phyloP scores from a whole-genome alignment of 53 echinoderm and acorn worm genomes.

The Temnopleurus reevesii region DNA sequence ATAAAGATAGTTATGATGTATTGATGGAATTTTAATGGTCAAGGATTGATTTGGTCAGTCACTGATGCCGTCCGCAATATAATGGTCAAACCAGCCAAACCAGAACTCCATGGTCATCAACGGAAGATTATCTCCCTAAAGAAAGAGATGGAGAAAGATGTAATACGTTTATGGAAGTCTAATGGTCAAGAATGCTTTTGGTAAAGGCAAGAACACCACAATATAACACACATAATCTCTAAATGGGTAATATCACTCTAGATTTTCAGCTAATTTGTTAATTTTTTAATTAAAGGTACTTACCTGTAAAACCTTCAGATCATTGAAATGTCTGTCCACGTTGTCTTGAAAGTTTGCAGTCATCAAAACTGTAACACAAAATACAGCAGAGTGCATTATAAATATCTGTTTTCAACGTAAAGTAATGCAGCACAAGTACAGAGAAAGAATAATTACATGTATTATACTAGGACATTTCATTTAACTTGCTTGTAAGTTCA shows the following conservation, averaged over 20 bases:
- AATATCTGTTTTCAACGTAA: too few species aligned
- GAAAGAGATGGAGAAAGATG: not conserved
- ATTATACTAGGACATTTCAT: too few species aligned
- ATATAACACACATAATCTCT: too few species aligned
- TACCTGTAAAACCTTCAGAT: slow-evolving; percentile 77
- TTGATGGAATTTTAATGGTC: slow-evolving; percentile 79
- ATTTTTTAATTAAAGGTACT: not conserved
- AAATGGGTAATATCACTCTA: too few species aligned
- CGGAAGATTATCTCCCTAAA: slow-evolving; percentile 83
- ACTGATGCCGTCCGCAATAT: slow-evolving; percentile 60
- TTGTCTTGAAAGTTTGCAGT: slow-evolving; percentile 89
- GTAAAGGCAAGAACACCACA: too few species aligned
- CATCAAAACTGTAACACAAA: slow-evolving; percentile 72
- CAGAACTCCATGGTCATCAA: slow-evolving; percentile 98
- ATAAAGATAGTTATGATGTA: too few species aligned
- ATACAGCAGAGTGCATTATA: not conserved
- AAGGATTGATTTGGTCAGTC: slow-evolving; percentile 68
- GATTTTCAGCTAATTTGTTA: too few species aligned
- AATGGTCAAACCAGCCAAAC: slow-evolving; percentile 99
- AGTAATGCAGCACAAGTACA: too few species aligned
- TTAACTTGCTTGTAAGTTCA: too few species aligned
- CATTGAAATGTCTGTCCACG: slow-evolving; percentile 71
- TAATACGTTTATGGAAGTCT: not conserved
- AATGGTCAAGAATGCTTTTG: too few species aligned
- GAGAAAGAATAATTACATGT: too few species aligned